Evolutionary conservation across 2,888 invertebrate genomes (phyloP), one percentile per base, ranked within the genome.

Genomic region (Acheta domesticus): DNA sequence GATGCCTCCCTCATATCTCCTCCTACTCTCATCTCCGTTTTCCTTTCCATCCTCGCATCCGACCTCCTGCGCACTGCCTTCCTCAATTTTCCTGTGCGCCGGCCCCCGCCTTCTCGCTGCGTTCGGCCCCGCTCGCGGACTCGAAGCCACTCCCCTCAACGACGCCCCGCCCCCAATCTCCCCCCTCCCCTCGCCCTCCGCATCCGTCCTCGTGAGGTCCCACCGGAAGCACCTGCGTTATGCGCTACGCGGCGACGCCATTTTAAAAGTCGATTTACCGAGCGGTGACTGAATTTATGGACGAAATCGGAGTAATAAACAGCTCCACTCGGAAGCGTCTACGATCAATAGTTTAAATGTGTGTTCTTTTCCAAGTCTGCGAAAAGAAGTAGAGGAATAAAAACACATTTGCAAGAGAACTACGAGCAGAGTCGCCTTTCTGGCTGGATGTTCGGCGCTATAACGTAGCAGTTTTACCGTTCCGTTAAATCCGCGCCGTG

Each of bases 211-310:
- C 16, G 16, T 8, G n/a, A 5, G 16, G n/a, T 12, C n/a, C 62
- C 8, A 62, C 16, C 14, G 62, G 62, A 62, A 14, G n/a, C 62
- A 62, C 62, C 62, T 62, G 62, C 62, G 62, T 62, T 62, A 19
- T 62, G 14, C n/a, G 62, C 62, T n/a, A 11, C 14, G n/a, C 62
- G 62, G 62, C 62, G 62, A 62, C 62, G 62, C 62, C 62, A 62
- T 62, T 62, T 62, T 62, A 62, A 62, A 62, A 62, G 62, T 62
- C 62, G 62, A 62, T 62, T 62, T 62, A 62, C n/a, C 62, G 62
- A 12, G 62, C n/a, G 16, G n/a, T 14, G 16, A 62, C 16, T 19
- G 62, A 62, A 62, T 62, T 62, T 62, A 62, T 62, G 62, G 62
- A 62, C n/a, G 62, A 62, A 62, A 62, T 62, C 62, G 16, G 4